These are phyloP conservation scores for Copidosoma floridanum DNA, from an alignment of 1,140 invertebrate genomes.

Conservation along the genomic window DNA sequence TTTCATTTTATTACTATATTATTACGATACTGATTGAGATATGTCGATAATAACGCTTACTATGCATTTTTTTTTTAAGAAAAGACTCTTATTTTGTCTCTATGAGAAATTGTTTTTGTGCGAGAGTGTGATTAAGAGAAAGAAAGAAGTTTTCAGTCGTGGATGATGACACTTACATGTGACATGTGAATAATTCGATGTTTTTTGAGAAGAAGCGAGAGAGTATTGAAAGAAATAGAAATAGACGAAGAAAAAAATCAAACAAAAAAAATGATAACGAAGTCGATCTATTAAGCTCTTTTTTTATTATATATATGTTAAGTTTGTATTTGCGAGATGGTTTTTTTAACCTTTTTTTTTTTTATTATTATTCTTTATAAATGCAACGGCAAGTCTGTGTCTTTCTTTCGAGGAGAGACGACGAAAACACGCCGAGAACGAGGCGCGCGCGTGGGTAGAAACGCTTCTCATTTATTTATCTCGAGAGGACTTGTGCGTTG, in stretches of 20 bases:
- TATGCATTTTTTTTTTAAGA: constrained; percentile 21
- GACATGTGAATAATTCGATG: constrained; percentile 18
- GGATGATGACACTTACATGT: constrained; percentile 9
- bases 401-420: constrained; percentile 20
- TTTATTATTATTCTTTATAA: constrained; percentile 15
- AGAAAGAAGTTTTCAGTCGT: constrained; percentile 1
- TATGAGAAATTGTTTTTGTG: constrained; percentile 20
- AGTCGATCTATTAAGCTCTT: constrained; percentile 13
- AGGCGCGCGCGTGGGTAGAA: not conserved
- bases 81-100: too few relatives aligned
- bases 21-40: too few relatives aligned
- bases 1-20: constrained; percentile 21
- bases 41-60: constrained; percentile 5
- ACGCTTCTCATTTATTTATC: constrained; percentile 24
- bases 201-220: constrained; percentile 17
- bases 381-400: constrained; percentile 8
- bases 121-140: too few relatives aligned
- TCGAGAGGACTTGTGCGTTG: constrained; percentile 22
- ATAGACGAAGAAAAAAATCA: not conserved
- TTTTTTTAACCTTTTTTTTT: constrained; percentile 24
- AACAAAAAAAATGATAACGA: not conserved
- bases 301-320: constrained; percentile 31
- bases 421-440: constrained; percentile 16
- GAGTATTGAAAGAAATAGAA: not conserved
- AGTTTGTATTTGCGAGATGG: constrained; percentile 37